Base-by-base conservation (phyloP, 2,888 invertebrate genomes). In the Hyalella azteca region DNA sequence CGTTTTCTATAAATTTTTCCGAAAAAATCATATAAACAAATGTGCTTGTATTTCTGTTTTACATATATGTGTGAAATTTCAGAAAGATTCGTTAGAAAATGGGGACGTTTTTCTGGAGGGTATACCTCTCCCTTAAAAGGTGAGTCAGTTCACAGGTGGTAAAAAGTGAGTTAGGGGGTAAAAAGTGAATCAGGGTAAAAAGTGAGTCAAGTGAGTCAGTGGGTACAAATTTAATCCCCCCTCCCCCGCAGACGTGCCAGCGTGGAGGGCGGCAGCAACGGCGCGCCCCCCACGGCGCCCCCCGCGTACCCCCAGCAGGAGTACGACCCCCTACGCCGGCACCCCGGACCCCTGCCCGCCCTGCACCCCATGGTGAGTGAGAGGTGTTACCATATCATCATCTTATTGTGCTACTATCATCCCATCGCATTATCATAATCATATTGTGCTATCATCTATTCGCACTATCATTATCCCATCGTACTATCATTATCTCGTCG, bases 291-390 rank as follows among this genome's bases (percentile, higher is more conserved):
- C 11, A 29, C n/a, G 4, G 66, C 29, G 9, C 36, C 19, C 19
- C 15, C 66, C 19, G 13, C 36, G 19, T 66, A 66, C 66, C n/a
- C n/a, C n/a, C 66, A 66, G n/a, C 19, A 66, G 3, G 29, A 66
- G 36, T 36, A 36, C 39, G 66, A 66, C 39, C 36, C 36, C 36
- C 9, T 3, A 32, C 32, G 66, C 7, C 32, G 66, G n/a, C 54
- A 54, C 19, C 66, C 66, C 3, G 59, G 59, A 32, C 59, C 59
- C 15, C 66, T 66, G 36, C 66, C 66, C 36, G 66, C 66, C 36
- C 66, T 66, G 1, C 66, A 66, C 36, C 66, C 66, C n/a, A 36
- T 66, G 66, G 66, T 66, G 2, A 2, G 36, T 13, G 15, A 11
- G 15, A 11, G 45, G 15, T 45, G 45, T 11, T 15, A 54, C 26